phyloP scores from a whole-genome alignment of 2,797 vertebrate genomes.

The Xiphorhynchus erythropygius region DNA sequence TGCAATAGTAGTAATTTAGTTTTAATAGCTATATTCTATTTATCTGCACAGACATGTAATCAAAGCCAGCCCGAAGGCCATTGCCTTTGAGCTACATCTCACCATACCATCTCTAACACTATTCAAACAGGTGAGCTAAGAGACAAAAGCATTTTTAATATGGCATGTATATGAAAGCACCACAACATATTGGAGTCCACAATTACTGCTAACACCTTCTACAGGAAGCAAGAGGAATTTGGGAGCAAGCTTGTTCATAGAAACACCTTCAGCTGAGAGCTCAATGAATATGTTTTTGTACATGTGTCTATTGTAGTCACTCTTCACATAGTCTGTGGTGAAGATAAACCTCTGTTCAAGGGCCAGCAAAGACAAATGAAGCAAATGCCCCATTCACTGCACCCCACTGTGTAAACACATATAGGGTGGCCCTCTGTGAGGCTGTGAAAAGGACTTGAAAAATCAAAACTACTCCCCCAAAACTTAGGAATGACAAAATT shows the following conservation, averaged over 20 bases:
- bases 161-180: not conserved
- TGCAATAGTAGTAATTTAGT: not conserved
- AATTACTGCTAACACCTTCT: not conserved
- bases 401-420: not conserved
- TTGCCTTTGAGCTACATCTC: not conserved
- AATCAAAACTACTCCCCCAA: not conserved
- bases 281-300: not conserved
- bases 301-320: accelerated
- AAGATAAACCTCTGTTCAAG: not conserved
- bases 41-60: not conserved
- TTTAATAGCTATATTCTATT: not conserved
- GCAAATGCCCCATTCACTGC: not conserved
- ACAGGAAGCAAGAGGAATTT: not conserved
- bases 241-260: not conserved
- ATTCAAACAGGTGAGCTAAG: not conserved
- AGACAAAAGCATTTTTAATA: not conserved
- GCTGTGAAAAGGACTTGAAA: not conserved
- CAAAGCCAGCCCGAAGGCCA: not conserved
- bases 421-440: not conserved
- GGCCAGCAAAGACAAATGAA: not conserved
- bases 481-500: not conserved
- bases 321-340: not conserved
- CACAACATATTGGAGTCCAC: not conserved
- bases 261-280: not conserved
- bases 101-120: not conserved